Evolutionary conservation across 2,797 vertebrate species (phyloP).

Genomic region (Sandelia bainsii): DNA sequence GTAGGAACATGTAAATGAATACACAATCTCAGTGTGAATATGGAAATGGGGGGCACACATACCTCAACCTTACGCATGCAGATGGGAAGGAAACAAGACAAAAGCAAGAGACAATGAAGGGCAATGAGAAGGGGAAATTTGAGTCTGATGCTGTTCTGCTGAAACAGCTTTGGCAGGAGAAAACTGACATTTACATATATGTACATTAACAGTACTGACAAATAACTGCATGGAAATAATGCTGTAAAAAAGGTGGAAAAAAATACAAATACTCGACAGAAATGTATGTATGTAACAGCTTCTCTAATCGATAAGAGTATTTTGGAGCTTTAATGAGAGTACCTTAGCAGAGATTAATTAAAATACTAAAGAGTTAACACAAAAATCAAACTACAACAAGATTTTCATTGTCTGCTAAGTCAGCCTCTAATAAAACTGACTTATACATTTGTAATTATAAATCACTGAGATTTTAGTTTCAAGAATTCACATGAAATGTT

Average conservation of each 20-base stretch:
- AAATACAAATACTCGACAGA: slow-evolving; percentile 26
- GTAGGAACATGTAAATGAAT: slow-evolving; percentile 1
- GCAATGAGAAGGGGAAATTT: slow-evolving; percentile 50
- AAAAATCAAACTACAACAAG: too few species aligned
- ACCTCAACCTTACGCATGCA: slow-evolving; percentile 86
- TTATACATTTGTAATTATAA: background rate
- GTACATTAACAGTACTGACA: background rate
- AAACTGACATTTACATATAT: slow-evolving; percentile 12
- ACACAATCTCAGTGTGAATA: slow-evolving; percentile 41
- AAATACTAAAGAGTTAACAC: too few species aligned
- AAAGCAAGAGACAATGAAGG: slow-evolving; percentile 71
- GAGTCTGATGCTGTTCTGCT: slow-evolving; percentile 22
- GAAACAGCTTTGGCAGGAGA: slow-evolving; percentile 35
- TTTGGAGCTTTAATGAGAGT: background rate
- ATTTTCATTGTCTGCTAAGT: too few species aligned
- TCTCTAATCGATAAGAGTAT: background rate
- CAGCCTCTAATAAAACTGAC: background rate
- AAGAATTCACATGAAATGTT: background rate
- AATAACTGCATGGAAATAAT: slow-evolving; percentile 10
- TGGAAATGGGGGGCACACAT: slow-evolving; percentile 75
- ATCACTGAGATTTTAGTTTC: background rate
- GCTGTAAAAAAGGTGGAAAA: slow-evolving; percentile 16
- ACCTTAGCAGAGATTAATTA: background rate
- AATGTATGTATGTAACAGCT: background rate
- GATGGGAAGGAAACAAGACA: slow-evolving; percentile 70